Evolutionary conservation across 2,888 invertebrate genomes (phyloP).

Genomic region (Calliscelio sp.): DNA sequence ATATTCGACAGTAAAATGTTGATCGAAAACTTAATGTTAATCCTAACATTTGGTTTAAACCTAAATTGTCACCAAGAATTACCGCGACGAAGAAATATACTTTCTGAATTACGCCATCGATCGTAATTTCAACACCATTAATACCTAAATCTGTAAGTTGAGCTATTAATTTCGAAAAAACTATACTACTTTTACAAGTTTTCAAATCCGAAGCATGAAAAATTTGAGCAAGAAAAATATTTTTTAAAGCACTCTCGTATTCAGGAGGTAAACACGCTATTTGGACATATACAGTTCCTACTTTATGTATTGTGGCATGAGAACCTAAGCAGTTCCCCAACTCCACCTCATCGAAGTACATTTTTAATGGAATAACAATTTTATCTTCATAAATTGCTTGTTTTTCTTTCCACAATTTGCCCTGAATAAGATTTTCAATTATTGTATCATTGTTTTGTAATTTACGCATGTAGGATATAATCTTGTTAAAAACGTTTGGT

Average conservation of each 20-base stretch:
- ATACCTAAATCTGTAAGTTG: conserved; percentile 6
- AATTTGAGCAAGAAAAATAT: conserved; percentile 32
- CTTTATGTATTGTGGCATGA: conserved; percentile 39
- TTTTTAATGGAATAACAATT: conserved; percentile 9
- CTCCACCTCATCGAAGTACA: conserved; percentile 36
- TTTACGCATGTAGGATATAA: conserved; percentile 7
- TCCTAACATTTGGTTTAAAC: no score
- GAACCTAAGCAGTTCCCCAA: conserved; percentile 40
- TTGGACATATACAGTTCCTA: conserved; percentile 32
- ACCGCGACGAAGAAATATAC: no score
- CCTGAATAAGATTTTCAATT: conserved; percentile 8
- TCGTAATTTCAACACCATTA: conserved; percentile 20
- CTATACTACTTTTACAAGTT: background rate
- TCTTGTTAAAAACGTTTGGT: conserved; percentile 1
- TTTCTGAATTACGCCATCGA: background rate
- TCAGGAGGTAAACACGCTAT: conserved; percentile 19
- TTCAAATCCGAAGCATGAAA: conserved; percentile 27
- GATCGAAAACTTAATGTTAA: background rate
- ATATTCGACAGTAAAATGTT: background rate
- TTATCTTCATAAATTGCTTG: background rate
- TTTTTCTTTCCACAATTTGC: conserved; percentile 15
- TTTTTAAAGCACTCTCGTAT: background rate
- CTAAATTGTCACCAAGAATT: no score
- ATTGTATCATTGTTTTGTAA: background rate
- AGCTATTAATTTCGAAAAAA: conserved; percentile 25